phyloP scores from a whole-genome alignment of 1,140 invertebrate genomes.

The Leptestheria dahalacensis region DNA sequence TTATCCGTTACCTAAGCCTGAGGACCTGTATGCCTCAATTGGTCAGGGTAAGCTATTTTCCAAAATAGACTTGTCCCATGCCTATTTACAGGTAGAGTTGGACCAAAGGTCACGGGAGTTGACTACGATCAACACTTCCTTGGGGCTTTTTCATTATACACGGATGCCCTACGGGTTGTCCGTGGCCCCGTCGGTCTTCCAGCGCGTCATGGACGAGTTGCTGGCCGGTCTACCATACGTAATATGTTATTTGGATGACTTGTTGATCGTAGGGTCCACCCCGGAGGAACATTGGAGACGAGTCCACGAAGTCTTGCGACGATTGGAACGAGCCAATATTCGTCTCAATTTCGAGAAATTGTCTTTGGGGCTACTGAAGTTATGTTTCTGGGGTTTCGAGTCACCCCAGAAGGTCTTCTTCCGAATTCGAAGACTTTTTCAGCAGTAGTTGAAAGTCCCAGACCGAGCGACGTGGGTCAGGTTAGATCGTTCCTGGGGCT shows the following conservation, averaged over 20 bases:
- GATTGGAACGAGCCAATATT: conserved; percentile 19
- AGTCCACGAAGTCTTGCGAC: conserved; percentile 20
- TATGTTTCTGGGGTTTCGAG: conserved; percentile 13
- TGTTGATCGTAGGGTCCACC: conserved; percentile 19
- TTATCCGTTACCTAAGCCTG: conserved; percentile 25
- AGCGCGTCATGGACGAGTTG: conserved; percentile 21
- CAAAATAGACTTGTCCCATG: conserved; percentile 25
- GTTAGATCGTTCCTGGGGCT: conserved; percentile 1
- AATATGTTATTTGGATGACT: conserved; percentile 19
- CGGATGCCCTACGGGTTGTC: conserved; percentile 9
- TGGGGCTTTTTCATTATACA: conserved; percentile 2
- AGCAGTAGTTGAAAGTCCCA: conserved; percentile 14
- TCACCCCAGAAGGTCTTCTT: conserved; percentile 5
- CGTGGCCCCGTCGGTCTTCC: conserved; percentile 21
- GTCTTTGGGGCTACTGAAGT: conserved; percentile 17
- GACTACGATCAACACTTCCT: conserved; percentile 23
- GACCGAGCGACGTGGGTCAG: conserved; percentile 3
- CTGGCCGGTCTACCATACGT: conserved; percentile 4
- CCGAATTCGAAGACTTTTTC: conserved; percentile 7
- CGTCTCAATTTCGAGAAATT: conserved; percentile 25
- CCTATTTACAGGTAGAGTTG: conserved; percentile 25
- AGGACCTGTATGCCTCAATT: conserved; percentile 26
- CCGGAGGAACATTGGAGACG: conserved; percentile 18
- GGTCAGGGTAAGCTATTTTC: conserved; percentile 22
- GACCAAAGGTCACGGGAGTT: conserved; percentile 24